These are phyloP conservation scores for Cydia amplana DNA, from an alignment of 1,140 invertebrate species.

Conservation along the genomic window DNA sequence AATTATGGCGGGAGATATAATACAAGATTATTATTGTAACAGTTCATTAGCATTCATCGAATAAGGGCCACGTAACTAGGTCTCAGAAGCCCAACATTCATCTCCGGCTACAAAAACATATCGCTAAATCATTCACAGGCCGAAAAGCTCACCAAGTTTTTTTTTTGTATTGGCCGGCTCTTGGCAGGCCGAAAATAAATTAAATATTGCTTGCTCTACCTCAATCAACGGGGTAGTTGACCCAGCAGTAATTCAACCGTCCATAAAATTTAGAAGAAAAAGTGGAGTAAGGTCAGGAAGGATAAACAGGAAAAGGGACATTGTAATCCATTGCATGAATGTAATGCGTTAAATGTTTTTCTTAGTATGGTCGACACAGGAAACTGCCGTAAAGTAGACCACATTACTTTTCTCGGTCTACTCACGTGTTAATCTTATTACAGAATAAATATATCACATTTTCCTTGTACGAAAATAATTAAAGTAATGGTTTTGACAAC, in stretches of 20 bases:
- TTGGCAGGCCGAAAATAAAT: constrained; percentile 29
- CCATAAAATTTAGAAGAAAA: neutral
- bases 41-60: no score
- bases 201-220: constrained; percentile 14
- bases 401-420: no score
- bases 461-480: no score
- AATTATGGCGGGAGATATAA: neutral
- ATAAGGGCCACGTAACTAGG: no score
- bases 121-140: constrained; percentile 30
- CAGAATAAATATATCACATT: neutral
- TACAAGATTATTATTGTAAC: neutral
- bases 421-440: neutral
- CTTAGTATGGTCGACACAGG: no score
- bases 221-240: neutral
- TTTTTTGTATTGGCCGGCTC: constrained; percentile 27
- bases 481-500: no score
- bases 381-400: no score
- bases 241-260: neutral
- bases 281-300: neutral
- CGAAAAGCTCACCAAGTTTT: neutral
- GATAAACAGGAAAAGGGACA: neutral
- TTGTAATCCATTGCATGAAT: no score
- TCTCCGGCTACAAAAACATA: constrained; percentile 12
- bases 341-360: no score
- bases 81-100: constrained; percentile 9